phyloP scores from a whole-genome alignment of 2,888 invertebrate species.

The Pseudeuparius sepicola region DNA sequence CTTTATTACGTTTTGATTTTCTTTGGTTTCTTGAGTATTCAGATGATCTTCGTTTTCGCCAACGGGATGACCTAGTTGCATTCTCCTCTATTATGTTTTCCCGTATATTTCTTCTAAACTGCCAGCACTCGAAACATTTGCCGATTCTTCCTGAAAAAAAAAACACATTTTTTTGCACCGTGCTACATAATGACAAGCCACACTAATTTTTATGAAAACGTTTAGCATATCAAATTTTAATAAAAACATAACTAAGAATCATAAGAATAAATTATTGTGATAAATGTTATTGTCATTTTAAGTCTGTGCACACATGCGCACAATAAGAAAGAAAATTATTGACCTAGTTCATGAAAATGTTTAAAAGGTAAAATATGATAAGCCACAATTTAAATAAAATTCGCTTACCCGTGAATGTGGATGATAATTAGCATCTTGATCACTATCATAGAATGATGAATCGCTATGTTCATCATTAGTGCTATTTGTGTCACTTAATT shows the following conservation, averaged over 20 bases:
- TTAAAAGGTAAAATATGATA: too few species aligned
- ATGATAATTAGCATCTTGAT: conserved; percentile 5
- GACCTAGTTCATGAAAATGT: too few species aligned
- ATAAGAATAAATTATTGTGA: too few species aligned
- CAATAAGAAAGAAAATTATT: too few species aligned
- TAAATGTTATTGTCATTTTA: too few species aligned
- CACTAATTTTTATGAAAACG: not conserved
- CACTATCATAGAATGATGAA: conserved; percentile 5
- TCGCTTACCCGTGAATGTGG: conserved; percentile 5
- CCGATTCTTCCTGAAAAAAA: conserved; percentile 2
- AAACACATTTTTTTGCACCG: too few species aligned
- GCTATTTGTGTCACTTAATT: not conserved
- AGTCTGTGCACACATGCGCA: too few species aligned
- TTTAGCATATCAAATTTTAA: too few species aligned
- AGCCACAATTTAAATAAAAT: conserved; percentile 1
- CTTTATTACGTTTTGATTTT: conserved; percentile 5
- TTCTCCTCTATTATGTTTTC: conserved; percentile 1
- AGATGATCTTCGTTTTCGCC: conserved; percentile 2
- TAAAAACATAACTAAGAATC: too few species aligned
- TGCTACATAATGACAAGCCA: conserved; percentile 4
- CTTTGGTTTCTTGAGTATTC: conserved; percentile 1
- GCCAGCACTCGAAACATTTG: not conserved
- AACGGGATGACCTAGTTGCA: conserved; percentile 1
- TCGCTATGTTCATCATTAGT: conserved; percentile 2
- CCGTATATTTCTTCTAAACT: not conserved